These are phyloP conservation scores for Agrotis exclamationis DNA, from an alignment of 2,888 invertebrate genomes.

Conservation along the genomic window DNA sequence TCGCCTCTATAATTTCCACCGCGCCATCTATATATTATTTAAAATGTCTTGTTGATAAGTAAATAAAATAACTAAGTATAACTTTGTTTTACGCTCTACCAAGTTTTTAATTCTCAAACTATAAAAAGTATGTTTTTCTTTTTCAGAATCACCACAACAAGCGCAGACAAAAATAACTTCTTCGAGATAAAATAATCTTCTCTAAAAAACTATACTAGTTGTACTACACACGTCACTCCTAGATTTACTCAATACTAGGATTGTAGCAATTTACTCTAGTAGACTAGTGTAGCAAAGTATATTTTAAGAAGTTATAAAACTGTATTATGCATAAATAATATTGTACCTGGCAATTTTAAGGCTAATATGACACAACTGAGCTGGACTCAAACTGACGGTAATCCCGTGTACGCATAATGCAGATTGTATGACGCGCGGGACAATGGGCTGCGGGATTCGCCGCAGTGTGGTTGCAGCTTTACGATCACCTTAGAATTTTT, in stretches of 20 bases:
- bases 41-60: too few relatives aligned
- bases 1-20: too few relatives aligned
- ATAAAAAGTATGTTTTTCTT: background rate
- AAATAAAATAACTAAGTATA: too few relatives aligned
- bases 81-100: background rate
- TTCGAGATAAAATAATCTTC: slow-evolving; percentile 1
- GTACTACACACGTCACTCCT: slow-evolving; percentile 5
- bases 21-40: background rate
- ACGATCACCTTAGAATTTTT: background rate
- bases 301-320: slow-evolving; percentile 20
- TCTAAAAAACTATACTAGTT: slow-evolving; percentile 2
- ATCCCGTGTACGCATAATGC: background rate
- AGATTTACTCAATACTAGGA: slow-evolving; percentile 26
- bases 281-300: background rate
- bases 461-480: background rate
- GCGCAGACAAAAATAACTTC: slow-evolving; percentile 10
- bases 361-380: background rate
- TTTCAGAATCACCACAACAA: slow-evolving; percentile 38
- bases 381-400: background rate
- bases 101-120: background rate
- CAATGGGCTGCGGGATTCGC: background rate
- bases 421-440: background rate
- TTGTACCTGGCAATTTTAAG: slow-evolving; percentile 32
- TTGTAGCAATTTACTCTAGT: slow-evolving; percentile 22
- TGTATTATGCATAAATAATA: slow-evolving; percentile 16